Evolutionary conservation across 2,797 vertebrate genomes (phyloP).

Genomic region (Bucorvus abyssinicus): DNA sequence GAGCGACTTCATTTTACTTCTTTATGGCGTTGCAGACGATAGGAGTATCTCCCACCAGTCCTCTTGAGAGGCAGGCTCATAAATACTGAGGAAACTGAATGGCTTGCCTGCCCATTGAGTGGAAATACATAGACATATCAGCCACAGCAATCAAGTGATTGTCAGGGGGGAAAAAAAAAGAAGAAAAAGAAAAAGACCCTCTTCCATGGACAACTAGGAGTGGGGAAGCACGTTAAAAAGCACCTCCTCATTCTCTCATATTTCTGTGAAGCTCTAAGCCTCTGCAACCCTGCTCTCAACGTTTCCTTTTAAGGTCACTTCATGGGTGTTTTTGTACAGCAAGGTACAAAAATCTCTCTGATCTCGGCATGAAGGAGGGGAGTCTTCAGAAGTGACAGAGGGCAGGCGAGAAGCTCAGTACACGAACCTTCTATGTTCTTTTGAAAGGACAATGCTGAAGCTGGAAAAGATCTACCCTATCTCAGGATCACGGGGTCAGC

Average conservation of each 20-base stretch:
- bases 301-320: constrained; percentile 54
- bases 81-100: constrained; percentile 16
- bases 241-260: background rate
- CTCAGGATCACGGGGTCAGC: background rate
- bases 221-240: constrained; percentile 4
- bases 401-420: constrained; percentile 15
- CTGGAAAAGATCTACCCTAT: background rate
- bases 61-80: background rate
- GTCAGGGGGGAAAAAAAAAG: rapidly evolving
- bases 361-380: constrained; percentile 31
- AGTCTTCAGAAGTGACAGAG: constrained; percentile 35
- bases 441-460: constrained; percentile 38
- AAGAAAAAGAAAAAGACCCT: background rate
- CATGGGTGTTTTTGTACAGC: constrained; percentile 32
- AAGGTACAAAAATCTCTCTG: constrained; percentile 49
- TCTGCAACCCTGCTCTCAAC: background rate
- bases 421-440: background rate
- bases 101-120: background rate
- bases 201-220: background rate
- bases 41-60: background rate
- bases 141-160: background rate
- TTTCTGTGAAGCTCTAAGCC: constrained; percentile 24
- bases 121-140: background rate
- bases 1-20: constrained; percentile 28
- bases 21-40: background rate